Conservation (phyloP, 2,888 invertebrate genomes). For the Cryptus viduatorius region DNA sequence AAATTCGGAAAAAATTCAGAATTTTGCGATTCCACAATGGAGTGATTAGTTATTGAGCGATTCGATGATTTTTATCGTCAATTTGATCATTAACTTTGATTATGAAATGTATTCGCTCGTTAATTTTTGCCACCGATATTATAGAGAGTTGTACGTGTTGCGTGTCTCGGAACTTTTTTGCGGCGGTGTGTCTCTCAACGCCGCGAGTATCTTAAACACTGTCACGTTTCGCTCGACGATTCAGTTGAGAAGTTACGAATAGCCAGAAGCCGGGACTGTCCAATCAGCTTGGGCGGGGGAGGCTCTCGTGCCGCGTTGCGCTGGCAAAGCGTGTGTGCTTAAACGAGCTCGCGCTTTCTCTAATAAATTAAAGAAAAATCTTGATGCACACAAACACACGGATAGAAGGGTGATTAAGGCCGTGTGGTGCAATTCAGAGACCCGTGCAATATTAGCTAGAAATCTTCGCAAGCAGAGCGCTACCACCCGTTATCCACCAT, state of each 20-base stretch:
- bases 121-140: conserved; percentile 31
- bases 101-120: conserved; percentile 29
- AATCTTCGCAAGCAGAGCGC: conserved; percentile 70
- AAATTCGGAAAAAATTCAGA: not conserved
- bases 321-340: conserved; percentile 29
- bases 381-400: conserved; percentile 41
- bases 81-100: conserved; percentile 38
- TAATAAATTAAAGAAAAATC: conserved; percentile 68
- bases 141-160: conserved; percentile 18
- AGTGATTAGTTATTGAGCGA: conserved; percentile 7
- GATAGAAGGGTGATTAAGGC: conserved; percentile 64
- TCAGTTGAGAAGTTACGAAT: conserved; percentile 39
- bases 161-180: conserved; percentile 39
- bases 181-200: conserved; percentile 8
- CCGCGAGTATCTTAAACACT: conserved; percentile 12
- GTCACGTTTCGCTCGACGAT: conserved; percentile 32
- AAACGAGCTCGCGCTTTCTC: conserved; percentile 66
- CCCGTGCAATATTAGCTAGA: conserved; percentile 68
- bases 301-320: conserved; percentile 28
- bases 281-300: conserved; percentile 19
- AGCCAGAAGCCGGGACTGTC: conserved; percentile 21
- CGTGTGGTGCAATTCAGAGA: conserved; percentile 67
- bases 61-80: conserved; percentile 7
- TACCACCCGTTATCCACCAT: conserved; percentile 61
- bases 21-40: not conserved